A percentile compares a stretch with the other conserved stretches of the same genome.
Conservation (phyloP, 1,140 invertebrate species). For the Acromyrmex heyeri region DNA sequence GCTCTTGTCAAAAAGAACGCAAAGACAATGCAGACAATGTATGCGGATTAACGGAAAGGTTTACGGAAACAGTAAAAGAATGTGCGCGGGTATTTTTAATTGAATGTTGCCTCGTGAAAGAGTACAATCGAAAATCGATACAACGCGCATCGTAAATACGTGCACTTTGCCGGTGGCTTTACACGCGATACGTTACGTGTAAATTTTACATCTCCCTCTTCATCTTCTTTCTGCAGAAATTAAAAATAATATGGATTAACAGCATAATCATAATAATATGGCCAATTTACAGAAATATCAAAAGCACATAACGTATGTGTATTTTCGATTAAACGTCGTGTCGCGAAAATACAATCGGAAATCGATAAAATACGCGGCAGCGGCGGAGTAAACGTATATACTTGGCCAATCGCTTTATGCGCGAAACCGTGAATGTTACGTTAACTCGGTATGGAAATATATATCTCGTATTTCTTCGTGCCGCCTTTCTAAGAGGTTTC, state of each 20-base stretch:
- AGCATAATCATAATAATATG: conserved; percentile 24
- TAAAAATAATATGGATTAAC: conserved; percentile 36
- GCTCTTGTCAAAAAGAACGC: not conserved
- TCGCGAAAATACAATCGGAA: conserved; percentile 53
- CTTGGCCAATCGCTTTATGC: conserved; percentile 57
- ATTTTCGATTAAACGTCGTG: conserved; percentile 54
- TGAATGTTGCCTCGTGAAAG: not conserved
- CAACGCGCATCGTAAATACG: conserved; percentile 26
- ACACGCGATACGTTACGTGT: not conserved
- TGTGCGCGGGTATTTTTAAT: conserved; percentile 37
- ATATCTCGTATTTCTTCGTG: conserved; percentile 51
- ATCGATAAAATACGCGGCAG: conserved; percentile 29
- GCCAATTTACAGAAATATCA: conserved; percentile 45
- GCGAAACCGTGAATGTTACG: conserved; percentile 55
- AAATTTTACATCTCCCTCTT: not conserved
- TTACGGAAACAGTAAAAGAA: not conserved
- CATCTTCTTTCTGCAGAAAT: not conserved
- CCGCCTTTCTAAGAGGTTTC: conserved; percentile 53
- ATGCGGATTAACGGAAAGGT: conserved; percentile 1
- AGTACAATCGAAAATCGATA: conserved; percentile 48
- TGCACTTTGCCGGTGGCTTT: not conserved
- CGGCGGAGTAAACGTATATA: conserved; percentile 38
- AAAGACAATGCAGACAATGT: conserved; percentile 11
- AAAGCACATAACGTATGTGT: conserved; percentile 17
- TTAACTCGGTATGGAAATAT: conserved; percentile 60